Percentiles rank a stretch among this genome's conserved stretches.
Evolutionary conservation across 2,888 invertebrate species (phyloP).

Genomic region (Plemyria rubiginata): DNA sequence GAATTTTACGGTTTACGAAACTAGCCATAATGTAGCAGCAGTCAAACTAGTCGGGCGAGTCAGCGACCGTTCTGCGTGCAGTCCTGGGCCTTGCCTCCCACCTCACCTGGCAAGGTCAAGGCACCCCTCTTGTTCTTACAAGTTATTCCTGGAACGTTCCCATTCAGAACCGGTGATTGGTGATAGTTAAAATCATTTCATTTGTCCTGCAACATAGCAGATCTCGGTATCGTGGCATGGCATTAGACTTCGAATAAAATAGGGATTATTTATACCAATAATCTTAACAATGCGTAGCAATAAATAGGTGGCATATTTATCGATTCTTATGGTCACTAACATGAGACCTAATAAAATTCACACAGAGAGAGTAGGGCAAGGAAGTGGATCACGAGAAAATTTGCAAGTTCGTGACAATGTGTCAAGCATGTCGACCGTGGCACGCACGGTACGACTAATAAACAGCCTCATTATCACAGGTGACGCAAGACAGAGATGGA

Average conservation of each 20-base stretch:
- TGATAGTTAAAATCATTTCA: slow-evolving; percentile 34
- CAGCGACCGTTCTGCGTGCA: slow-evolving; percentile 68
- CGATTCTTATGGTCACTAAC: slow-evolving; percentile 25
- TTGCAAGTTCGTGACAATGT: slow-evolving; percentile 63
- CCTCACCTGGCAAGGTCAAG: slow-evolving; percentile 76
- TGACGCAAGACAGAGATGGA: slow-evolving; percentile 52
- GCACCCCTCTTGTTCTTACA: slow-evolving; percentile 56
- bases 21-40: slow-evolving; percentile 52
- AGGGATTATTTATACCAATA: too few species aligned
- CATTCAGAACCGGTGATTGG: slow-evolving; percentile 49
- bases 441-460: slow-evolving; percentile 61
- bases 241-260: too few species aligned
- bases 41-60: slow-evolving; percentile 69
- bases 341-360: slow-evolving; percentile 40
- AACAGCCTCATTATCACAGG: slow-evolving; percentile 59
- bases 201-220: slow-evolving; percentile 25
- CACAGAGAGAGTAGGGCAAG: slow-evolving; percentile 46
- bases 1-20: slow-evolving; percentile 20
- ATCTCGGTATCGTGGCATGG: too few species aligned
- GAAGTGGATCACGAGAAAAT: slow-evolving; percentile 62
- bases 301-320: slow-evolving; percentile 14
- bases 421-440: slow-evolving; percentile 55
- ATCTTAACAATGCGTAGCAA: too few species aligned
- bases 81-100: slow-evolving; percentile 52
- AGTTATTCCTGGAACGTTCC: slow-evolving; percentile 61